phyloP scores from a whole-genome alignment of 2,113 vertebrate genomes.

The Panthera leo region DNA sequence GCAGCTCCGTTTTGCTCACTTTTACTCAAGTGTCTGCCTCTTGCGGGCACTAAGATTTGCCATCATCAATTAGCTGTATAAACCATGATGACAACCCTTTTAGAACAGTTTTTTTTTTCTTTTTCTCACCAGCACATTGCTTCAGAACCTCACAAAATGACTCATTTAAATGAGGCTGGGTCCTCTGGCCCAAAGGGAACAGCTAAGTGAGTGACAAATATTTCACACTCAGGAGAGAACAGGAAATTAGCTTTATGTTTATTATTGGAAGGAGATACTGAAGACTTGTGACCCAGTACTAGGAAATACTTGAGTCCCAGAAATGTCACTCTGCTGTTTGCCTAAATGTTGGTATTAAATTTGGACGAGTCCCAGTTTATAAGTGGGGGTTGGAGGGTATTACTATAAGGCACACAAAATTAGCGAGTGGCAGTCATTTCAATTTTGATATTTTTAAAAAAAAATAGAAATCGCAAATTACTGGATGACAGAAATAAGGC shows the following conservation, averaged over 20 bases:
- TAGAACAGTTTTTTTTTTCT: neutral
- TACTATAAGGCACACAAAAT: neutral
- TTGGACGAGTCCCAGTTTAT: constrained; percentile 13
- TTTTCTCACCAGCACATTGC: constrained; percentile 49
- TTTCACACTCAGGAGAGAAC: constrained; percentile 50
- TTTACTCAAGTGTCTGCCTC: constrained; percentile 54
- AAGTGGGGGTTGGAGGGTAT: neutral
- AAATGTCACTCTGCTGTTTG: neutral
- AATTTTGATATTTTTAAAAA: neutral
- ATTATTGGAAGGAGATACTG: constrained; percentile 46
- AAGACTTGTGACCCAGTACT: neutral
- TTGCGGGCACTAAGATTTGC: constrained; percentile 49
- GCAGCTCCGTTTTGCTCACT: constrained; percentile 7
- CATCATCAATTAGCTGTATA: constrained; percentile 58
- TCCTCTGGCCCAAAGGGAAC: constrained; percentile 29
- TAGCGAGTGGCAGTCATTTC: constrained; percentile 1
- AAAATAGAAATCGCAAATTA: neutral
- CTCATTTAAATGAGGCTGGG: constrained; percentile 63
- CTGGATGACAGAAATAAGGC: neutral
- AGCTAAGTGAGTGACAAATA: constrained; percentile 67
- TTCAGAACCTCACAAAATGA: constrained; percentile 71
- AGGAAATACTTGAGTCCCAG: constrained; percentile 25
- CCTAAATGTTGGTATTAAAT: neutral
- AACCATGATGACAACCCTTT: constrained; percentile 69
- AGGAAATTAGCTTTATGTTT: constrained; percentile 63